Conservation (phyloP, 2,113 vertebrate genomes). For the Aspidoscelis tigris region DNA sequence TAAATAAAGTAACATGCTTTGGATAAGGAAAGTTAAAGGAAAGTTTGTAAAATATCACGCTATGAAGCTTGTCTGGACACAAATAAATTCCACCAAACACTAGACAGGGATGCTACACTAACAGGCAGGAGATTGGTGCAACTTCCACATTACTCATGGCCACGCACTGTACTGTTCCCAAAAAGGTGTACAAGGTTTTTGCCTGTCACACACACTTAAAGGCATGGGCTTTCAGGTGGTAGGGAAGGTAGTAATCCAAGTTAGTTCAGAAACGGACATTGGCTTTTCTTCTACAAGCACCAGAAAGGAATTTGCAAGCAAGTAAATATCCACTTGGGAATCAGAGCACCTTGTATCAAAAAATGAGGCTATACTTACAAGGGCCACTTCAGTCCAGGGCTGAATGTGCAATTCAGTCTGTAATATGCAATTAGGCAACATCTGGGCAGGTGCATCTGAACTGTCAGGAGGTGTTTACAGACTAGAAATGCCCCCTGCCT, state of each 20-base stretch:
- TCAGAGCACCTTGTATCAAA: not conserved
- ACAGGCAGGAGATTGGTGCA: not conserved
- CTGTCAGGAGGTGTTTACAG: too few species aligned
- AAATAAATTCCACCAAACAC: not conserved
- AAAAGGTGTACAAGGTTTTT: not conserved
- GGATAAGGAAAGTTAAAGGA: not conserved
- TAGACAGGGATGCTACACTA: not conserved
- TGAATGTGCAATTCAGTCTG: too few species aligned
- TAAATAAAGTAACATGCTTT: not conserved
- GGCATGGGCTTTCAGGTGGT: not conserved
- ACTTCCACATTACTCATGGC: not conserved
- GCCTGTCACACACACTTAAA: not conserved
- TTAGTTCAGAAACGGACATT: not conserved
- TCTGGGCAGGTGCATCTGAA: too few species aligned
- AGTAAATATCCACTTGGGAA: not conserved
- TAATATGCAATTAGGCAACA: too few species aligned
- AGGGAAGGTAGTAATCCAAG: not conserved
- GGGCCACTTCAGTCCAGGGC: not conserved
- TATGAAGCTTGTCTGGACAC: accelerated
- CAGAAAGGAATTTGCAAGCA: not conserved
- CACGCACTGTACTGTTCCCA: not conserved
- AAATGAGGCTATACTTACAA: not conserved
- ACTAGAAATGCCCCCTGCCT: too few species aligned
- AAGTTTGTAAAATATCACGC: not conserved
- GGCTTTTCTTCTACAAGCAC: conserved; percentile 4